phyloP scores from a whole-genome alignment of 2,113 vertebrate species.

The Peromyscus leucopus region DNA sequence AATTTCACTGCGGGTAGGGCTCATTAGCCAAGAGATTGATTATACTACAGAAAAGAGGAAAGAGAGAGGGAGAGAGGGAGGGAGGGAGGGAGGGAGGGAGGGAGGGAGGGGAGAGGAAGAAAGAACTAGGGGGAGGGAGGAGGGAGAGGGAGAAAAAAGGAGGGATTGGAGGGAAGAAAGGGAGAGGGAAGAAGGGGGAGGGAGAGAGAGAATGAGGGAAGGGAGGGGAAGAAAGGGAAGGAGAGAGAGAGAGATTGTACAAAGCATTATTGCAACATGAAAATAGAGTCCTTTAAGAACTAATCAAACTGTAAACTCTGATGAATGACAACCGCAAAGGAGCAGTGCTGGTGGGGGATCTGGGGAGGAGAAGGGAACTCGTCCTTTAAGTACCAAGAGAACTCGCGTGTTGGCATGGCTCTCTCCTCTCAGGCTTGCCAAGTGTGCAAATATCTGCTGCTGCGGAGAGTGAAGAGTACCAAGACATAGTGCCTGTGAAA shows the following conservation, averaged over 20 bases:
- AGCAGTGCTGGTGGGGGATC: constrained; percentile 4
- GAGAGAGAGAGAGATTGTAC: constrained; percentile 54
- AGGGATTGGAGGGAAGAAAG: too few species aligned
- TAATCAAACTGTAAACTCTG: constrained; percentile 58
- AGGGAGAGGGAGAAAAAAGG: neutral
- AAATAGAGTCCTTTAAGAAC: constrained; percentile 72
- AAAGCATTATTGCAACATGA: constrained; percentile 70
- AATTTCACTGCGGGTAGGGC: constrained; percentile 76
- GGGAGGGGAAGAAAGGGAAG: too few species aligned
- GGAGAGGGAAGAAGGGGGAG: neutral
- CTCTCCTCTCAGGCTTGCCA: constrained; percentile 47
- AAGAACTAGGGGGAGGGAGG: too few species aligned
- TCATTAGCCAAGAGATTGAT: constrained; percentile 76
- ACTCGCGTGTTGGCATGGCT: constrained; percentile 2
- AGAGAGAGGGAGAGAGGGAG: neutral
- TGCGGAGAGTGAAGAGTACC: neutral
- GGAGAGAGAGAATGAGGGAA: neutral
- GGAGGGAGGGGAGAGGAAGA: neutral
- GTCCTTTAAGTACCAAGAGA: constrained; percentile 54
- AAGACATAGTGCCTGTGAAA: neutral
- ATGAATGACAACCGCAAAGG: constrained; percentile 56
- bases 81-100: neutral
- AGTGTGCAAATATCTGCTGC: constrained; percentile 30
- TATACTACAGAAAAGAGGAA: constrained; percentile 26
- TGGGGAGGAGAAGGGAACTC: constrained; percentile 50